Evolutionary conservation across 2,888 invertebrate genomes (phyloP).

Genomic region (Drosophila mulleri): DNA sequence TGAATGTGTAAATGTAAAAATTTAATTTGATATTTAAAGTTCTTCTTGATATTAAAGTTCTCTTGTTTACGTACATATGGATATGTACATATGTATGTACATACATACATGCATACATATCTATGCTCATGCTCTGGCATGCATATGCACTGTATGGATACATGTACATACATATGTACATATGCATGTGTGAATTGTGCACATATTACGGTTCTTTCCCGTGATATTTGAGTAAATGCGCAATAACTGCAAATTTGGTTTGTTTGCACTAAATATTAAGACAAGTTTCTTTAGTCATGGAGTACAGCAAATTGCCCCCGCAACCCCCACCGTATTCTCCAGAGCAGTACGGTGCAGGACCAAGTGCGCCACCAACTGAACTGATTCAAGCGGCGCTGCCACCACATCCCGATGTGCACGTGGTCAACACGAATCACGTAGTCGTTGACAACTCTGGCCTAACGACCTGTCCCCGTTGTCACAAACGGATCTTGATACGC

Average conservation of each 20-base stretch:
- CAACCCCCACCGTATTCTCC: slow-evolving; percentile 33
- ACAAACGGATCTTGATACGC: slow-evolving; percentile 28
- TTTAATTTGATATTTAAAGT: background rate
- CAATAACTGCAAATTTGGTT: background rate
- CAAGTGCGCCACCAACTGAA: slow-evolving; percentile 42
- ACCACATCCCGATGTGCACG: background rate
- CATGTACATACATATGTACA: background rate
- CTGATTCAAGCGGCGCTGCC: slow-evolving; percentile 2
- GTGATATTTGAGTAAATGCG: background rate
- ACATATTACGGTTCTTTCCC: slow-evolving; percentile 11
- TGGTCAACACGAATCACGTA: slow-evolving; percentile 16
- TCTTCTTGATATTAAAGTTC: no score
- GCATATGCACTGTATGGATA: no score
- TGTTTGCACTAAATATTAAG: background rate
- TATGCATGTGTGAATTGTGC: background rate
- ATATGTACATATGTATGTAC: no score
- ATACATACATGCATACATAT: background rate
- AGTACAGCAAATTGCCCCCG: slow-evolving; percentile 28
- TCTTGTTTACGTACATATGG: no score
- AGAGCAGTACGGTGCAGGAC: background rate
- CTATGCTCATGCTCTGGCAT: background rate
- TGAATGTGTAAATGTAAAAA: background rate
- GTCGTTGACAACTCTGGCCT: slow-evolving; percentile 37
- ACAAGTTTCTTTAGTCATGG: slow-evolving; percentile 28
- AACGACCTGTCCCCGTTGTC: slow-evolving; percentile 54